A percentile compares a stretch with the other conserved stretches of the same genome.
These are phyloP conservation scores for Heliothis subflexa DNA, from an alignment of 1,140 invertebrate species.

Conservation along the genomic window DNA sequence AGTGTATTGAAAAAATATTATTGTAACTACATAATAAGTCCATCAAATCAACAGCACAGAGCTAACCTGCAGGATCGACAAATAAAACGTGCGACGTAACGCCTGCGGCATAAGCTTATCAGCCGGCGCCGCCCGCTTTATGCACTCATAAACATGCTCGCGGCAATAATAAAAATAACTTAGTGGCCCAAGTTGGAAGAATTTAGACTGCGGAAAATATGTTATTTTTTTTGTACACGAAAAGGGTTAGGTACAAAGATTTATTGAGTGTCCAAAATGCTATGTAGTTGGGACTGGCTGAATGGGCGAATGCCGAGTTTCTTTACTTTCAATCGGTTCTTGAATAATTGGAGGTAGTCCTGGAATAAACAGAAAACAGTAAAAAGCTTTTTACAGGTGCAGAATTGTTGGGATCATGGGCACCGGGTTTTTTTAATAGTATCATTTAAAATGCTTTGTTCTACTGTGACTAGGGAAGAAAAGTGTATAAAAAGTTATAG, in stretches of 20 bases:
- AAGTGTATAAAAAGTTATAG: too few relatives aligned
- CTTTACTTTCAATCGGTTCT: constrained; percentile 4
- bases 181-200: constrained; percentile 31
- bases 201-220: constrained; percentile 23
- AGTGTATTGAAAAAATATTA: not conserved
- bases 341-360: constrained; percentile 6
- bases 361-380: not conserved
- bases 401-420: not conserved
- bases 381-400: not conserved
- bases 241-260: constrained; percentile 13
- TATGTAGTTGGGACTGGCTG: not conserved
- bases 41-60: not conserved
- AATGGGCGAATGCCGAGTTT: not conserved
- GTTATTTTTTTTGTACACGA: constrained; percentile 14
- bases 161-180: constrained; percentile 51
- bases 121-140: constrained; percentile 30
- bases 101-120: constrained; percentile 40
- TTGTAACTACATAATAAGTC: not conserved
- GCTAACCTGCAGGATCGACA: constrained; percentile 1
- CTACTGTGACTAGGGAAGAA: too few relatives aligned
- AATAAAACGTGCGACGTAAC: constrained; percentile 15
- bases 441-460: too few relatives aligned
- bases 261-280: constrained; percentile 22
- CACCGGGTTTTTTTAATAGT: not conserved
- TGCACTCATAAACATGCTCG: constrained; percentile 51